phyloP scores from a whole-genome alignment of 1,140 invertebrate species.

The Drosophila truncata region DNA sequence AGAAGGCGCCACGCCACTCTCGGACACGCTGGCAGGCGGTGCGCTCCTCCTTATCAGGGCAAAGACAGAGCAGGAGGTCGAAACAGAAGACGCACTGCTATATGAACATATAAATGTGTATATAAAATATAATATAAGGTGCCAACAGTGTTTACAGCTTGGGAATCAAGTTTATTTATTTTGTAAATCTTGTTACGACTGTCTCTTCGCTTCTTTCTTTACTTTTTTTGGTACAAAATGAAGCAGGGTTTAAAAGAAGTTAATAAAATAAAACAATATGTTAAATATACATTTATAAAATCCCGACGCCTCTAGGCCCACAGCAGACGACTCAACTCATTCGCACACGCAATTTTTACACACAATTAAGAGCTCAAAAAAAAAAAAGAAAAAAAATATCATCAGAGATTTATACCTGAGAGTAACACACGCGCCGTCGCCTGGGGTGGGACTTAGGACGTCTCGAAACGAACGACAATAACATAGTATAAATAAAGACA shows the following conservation, averaged over 20 bases:
- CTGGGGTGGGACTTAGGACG: slow-evolving; percentile 15
- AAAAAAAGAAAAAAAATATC: slow-evolving; percentile 14
- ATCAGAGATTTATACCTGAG: slow-evolving; percentile 72
- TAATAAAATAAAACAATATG: slow-evolving; percentile 46
- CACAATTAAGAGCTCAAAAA: slow-evolving; percentile 14
- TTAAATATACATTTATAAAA: slow-evolving; percentile 24
- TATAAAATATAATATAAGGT: slow-evolving; percentile 12
- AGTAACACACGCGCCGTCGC: slow-evolving; percentile 41
- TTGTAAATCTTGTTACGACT: slow-evolving; percentile 20
- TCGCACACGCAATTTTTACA: slow-evolving; percentile 42
- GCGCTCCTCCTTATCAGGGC: slow-evolving; percentile 27
- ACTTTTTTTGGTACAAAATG: slow-evolving; percentile 42
- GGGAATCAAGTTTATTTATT: slow-evolving; percentile 61
- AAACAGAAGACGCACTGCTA: slow-evolving; percentile 28
- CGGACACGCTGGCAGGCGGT: slow-evolving; percentile 14
- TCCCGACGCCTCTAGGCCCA: slow-evolving; percentile 37
- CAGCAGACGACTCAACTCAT: slow-evolving; percentile 9
- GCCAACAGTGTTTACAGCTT: slow-evolving; percentile 51
- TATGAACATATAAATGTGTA: slow-evolving; percentile 24
- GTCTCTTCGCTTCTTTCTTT: neutral
- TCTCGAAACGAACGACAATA: slow-evolving; percentile 32
- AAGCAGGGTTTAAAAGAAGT: slow-evolving; percentile 34
- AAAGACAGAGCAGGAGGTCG: slow-evolving; percentile 11
- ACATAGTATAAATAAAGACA: slow-evolving; percentile 67
- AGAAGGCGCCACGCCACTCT: slow-evolving; percentile 4